Evolutionary conservation across 2,113 vertebrate species (phyloP).

Genomic region (Pelecanus crispus): DNA sequence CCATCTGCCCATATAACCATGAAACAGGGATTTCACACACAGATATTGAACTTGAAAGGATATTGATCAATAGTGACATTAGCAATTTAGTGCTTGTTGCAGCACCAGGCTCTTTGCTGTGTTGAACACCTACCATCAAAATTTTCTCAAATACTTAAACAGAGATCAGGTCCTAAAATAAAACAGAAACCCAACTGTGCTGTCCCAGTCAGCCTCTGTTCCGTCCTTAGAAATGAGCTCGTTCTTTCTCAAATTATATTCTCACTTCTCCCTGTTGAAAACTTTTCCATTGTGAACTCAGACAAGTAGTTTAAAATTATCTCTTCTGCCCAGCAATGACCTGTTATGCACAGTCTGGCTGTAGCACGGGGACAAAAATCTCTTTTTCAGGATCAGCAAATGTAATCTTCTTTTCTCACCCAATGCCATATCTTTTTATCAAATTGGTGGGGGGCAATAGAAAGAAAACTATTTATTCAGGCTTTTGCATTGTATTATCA

Average conservation of each 20-base stretch:
- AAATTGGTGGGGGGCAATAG: neutral
- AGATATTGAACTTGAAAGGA: neutral
- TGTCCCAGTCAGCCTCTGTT: neutral
- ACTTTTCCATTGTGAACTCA: slow-evolving; percentile 48
- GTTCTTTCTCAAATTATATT: neutral
- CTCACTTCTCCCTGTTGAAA: slow-evolving; percentile 23
- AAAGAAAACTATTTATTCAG: neutral
- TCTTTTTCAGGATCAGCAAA: neutral
- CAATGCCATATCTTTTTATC: neutral
- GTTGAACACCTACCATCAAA: neutral
- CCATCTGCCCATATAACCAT: neutral
- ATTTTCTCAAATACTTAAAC: neutral
- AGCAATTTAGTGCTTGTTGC: neutral
- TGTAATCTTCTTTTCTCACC: neutral
- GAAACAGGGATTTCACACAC: neutral
- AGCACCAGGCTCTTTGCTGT: neutral
- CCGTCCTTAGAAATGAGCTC: neutral
- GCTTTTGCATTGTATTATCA: neutral
- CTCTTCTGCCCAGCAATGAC: slow-evolving; percentile 1
- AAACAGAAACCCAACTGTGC: neutral
- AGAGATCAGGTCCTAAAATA: neutral
- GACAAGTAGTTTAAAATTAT: neutral
- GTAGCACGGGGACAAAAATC: neutral
- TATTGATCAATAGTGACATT: neutral
- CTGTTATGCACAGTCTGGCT: slow-evolving; percentile 11